Evolutionary conservation across 2,888 invertebrate genomes (phyloP), one percentile per base, ranked within the genome.

Genomic region (Drosophila mimica): DNA sequence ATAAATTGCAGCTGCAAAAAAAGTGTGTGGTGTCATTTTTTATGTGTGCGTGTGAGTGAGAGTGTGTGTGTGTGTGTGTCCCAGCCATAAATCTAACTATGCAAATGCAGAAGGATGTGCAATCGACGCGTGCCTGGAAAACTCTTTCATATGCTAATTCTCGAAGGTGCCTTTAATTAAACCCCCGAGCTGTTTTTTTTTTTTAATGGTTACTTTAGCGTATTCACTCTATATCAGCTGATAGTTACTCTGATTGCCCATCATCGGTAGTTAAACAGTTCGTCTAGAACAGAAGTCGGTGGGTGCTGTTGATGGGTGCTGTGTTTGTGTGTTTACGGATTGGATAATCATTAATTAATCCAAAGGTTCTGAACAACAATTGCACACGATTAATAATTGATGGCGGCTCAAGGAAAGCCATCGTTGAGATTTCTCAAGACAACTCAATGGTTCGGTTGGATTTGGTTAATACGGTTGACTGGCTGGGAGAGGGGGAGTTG

Each of bases 331-430:
- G 43, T 6, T 46, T 30, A 34, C 56, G 52, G 46, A 46, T 15
- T 54, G 25, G 33, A 3, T 49, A 34, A 25, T 73, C 68, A 81
- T 78, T 79, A 87, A 87, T 89, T 89, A 89, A 69, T 74, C 48
- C 48, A 52, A 52, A 36, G 60, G 13, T 62, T 76, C 58, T 13
- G 67, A 59, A 62, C 58, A 66, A 65, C 65, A 72, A 70, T 70
- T 79, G 82, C 70, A 82, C 68, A 78, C 83, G 74, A 87, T 85
- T 89, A 89, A 83, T 85, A 79, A 81, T 78, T 78, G 74, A 79
- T 76, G 62, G 49, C 48, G 76, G 48, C 54, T 51, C 52, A 43
- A 48, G 57, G 33, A 76, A 46, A 66, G 66, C 49, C 76, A 60
- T 54, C 58, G 43, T 59, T 48, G 57, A 57, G 63, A 69, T 71